Conservation (phyloP, 2,113 vertebrate species). For the Polypterus senegalus region DNA sequence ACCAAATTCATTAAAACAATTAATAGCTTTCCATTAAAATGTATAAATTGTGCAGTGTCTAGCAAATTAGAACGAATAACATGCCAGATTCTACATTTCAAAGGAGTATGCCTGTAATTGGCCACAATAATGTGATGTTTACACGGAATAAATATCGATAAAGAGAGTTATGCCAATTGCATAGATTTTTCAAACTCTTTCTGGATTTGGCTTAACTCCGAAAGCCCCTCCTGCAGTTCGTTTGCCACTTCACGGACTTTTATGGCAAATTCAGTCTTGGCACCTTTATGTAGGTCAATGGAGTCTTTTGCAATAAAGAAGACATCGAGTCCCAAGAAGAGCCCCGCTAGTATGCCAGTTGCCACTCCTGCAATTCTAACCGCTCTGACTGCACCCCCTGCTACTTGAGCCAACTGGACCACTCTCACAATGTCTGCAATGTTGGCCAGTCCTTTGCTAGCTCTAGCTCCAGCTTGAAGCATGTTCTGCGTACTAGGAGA, state of each 20-base stretch:
- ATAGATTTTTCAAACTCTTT: conserved; percentile 40
- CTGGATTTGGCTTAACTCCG: conserved; percentile 40
- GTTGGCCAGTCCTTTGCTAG: conserved; percentile 15
- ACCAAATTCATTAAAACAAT: too few relatives aligned
- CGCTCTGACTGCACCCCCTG: neutral
- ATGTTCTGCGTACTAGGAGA: neutral
- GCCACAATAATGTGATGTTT: too few relatives aligned
- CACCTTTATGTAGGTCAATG: conserved; percentile 37
- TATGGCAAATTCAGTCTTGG: conserved; percentile 34
- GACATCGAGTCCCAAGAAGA: conserved; percentile 25
- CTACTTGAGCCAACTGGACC: conserved; percentile 12
- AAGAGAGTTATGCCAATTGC: conserved; percentile 1
- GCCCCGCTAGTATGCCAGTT: conserved; percentile 27
- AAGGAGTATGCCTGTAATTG: too few relatives aligned
- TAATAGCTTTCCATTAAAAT: too few relatives aligned
- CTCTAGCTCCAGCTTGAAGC: neutral
- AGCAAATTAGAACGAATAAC: too few relatives aligned
- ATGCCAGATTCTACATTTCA: too few relatives aligned
- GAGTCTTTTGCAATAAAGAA: conserved; percentile 28
- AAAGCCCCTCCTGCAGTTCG: conserved; percentile 32
- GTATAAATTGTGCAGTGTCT: too few relatives aligned
- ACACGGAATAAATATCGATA: too few relatives aligned
- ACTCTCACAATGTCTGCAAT: conserved; percentile 14
- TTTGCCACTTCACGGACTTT: conserved; percentile 33
- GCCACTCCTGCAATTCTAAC: conserved; percentile 10